Evolutionary conservation across 2,113 vertebrate genomes (phyloP).

Genomic region (Nyctereutes procyonoides): DNA sequence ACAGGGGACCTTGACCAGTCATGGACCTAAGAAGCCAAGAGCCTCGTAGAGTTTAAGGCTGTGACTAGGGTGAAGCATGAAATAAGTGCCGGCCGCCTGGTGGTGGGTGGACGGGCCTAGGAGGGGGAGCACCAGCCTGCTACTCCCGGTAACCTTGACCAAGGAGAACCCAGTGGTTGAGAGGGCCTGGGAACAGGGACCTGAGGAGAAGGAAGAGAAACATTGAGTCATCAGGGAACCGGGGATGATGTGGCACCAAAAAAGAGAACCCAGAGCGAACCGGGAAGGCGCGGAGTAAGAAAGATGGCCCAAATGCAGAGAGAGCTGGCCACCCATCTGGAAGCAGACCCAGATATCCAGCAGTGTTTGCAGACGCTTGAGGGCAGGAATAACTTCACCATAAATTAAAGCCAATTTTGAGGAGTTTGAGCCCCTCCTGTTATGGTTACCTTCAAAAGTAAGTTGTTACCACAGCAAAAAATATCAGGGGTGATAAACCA

Average conservation of each 20-base stretch:
- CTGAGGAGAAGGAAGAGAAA: background rate
- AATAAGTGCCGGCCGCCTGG: background rate
- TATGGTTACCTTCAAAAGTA: background rate
- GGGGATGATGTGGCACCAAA: no score
- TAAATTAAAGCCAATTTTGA: background rate
- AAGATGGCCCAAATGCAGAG: accelerated
- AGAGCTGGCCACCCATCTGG: background rate
- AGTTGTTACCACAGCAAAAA: background rate
- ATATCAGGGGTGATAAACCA: background rate
- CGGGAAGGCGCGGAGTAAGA: background rate
- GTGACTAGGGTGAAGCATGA: background rate
- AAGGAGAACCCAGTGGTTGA: background rate
- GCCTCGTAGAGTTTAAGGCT: background rate
- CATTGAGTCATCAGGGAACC: background rate
- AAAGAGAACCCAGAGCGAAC: background rate
- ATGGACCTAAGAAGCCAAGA: background rate
- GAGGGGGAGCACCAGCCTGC: background rate
- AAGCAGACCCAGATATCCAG: background rate
- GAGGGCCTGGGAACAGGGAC: background rate
- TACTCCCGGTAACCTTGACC: accelerated
- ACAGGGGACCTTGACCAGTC: background rate
- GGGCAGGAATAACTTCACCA: background rate
- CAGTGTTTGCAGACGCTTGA: background rate
- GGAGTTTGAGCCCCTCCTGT: background rate
- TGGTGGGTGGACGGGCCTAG: background rate